These are phyloP conservation scores for Astreopora myriophthalma DNA, from an alignment of 64 coral and sea anemone species.

Conservation along the genomic window DNA sequence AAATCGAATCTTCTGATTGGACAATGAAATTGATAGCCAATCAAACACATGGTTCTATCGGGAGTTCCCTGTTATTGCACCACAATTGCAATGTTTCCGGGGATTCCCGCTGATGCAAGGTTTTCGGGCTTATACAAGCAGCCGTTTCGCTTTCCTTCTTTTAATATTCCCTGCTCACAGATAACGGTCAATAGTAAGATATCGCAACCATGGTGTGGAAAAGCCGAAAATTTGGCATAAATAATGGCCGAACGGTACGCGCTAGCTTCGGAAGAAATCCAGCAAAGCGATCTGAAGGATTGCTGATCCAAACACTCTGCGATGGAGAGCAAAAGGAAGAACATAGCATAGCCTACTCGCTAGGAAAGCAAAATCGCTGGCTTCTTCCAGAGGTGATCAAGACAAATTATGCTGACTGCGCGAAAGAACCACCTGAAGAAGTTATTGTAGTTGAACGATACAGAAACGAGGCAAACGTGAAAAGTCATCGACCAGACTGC, in stretches of 20 bases:
- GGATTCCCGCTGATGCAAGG: background rate
- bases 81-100: background rate
- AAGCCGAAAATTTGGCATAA: constrained; percentile 57
- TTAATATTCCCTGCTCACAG: background rate
- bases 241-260: constrained; percentile 68
- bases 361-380: constrained; percentile 67
- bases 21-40: background rate
- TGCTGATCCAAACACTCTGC: background rate
- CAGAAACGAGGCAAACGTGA: background rate
- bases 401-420: background rate
- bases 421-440: background rate
- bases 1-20: constrained; percentile 17
- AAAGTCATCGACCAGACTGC: background rate
- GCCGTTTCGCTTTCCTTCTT: background rate
- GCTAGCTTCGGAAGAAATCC: background rate
- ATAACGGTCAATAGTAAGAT: background rate
- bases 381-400: constrained; percentile 69
- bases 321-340: background rate
- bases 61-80: background rate
- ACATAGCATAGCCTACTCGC: constrained; percentile 7
- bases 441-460: constrained; percentile 38
- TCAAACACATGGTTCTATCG: background rate
- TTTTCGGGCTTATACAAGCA: background rate
- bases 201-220: constrained; percentile 52
- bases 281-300: constrained; percentile 25